Evolutionary conservation across 2,888 invertebrate species (phyloP), one percentile per base, ranked within the genome.

Genomic region (Heterodera filipjevi): DNA sequence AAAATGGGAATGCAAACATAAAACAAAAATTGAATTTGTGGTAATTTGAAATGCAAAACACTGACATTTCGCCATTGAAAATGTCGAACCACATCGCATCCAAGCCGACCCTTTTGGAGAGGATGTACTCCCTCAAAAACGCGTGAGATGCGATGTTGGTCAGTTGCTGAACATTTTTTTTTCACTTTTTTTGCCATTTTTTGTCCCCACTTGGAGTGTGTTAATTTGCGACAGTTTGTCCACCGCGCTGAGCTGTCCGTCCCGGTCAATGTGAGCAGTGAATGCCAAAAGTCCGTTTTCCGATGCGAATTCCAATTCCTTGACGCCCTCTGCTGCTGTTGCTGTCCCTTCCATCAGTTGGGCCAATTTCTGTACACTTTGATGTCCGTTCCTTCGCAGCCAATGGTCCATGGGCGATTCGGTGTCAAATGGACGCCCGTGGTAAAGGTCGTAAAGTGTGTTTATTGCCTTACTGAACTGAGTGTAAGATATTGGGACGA

Each of bases 1-100:
- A 46, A 74, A 46, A n/a, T 19, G 39, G n/a, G n/a, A n/a, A n/a
- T n/a, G n/a, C n/a, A n/a, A n/a, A 39, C 12, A 12, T 39, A 39
- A 39, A 39, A 10, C 27, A n/a, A 12, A 39, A 1, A 19, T n/a
- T 22, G 59, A 27, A 53, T 33, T 32, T 35, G 27, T 75, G 32
- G 27, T 3, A 49, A 84, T 83, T 81, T 79, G 22, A 77, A 81
- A 74, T 27, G 27, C 32, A 46, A 73, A 73, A 75, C 14, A 32
- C 70, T 6, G 33, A 71, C 85, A 84, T 83, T 71, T 85, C 78
- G 78, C 96, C 97, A 0, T 95, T 95, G 89, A 96, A 96, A 89
- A 98, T 95, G 90, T 97, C 97, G 90, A 97, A 96, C 97, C 97
- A 98, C 64, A 98, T 91, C 0, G 96, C 97, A 82, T 90, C 86